phyloP scores from a whole-genome alignment of 1,140 invertebrate genomes.

The Dendrolimus kikuchii region DNA sequence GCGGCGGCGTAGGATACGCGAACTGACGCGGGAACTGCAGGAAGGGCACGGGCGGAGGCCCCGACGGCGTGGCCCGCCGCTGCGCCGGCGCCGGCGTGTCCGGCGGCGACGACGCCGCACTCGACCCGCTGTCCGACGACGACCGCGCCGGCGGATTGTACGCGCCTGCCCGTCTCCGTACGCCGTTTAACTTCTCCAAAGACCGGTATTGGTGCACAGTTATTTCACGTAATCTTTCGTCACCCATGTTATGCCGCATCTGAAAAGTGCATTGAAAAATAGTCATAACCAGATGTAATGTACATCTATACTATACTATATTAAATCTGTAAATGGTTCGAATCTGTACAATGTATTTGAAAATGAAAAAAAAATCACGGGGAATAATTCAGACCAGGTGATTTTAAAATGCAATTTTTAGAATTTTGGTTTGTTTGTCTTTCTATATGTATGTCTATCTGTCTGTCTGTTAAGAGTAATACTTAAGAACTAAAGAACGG shows the following conservation, averaged over 20 bases:
- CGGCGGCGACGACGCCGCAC: slow-evolving; percentile 76
- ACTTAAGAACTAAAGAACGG: no score
- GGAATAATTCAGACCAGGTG: no score
- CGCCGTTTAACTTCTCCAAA: slow-evolving; percentile 72
- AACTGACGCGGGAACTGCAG: slow-evolving; percentile 70
- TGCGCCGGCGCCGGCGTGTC: slow-evolving; percentile 53
- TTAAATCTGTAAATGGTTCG: no score
- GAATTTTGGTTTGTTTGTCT: no score
- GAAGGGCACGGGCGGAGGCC: slow-evolving; percentile 61
- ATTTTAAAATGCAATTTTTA: no score
- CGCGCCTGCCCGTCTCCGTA: slow-evolving; percentile 57
- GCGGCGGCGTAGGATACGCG: slow-evolving; percentile 60
- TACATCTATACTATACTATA: no score
- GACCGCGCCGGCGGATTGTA: slow-evolving; percentile 46
- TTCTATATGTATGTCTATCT: no score
- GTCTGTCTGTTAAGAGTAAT: no score
- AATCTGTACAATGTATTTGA: no score
- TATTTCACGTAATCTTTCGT: slow-evolving; percentile 52
- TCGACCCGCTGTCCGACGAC: slow-evolving; percentile 76
- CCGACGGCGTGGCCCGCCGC: slow-evolving; percentile 52
- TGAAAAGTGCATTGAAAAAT: slow-evolving; percentile 28
- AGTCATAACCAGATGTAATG: no score
- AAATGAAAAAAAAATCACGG: no score
- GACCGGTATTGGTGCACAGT: slow-evolving; percentile 73
- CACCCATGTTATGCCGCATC: slow-evolving; percentile 68